Conservation (phyloP, 2,797 vertebrate species). For the Coregonus suidteri region DNA sequence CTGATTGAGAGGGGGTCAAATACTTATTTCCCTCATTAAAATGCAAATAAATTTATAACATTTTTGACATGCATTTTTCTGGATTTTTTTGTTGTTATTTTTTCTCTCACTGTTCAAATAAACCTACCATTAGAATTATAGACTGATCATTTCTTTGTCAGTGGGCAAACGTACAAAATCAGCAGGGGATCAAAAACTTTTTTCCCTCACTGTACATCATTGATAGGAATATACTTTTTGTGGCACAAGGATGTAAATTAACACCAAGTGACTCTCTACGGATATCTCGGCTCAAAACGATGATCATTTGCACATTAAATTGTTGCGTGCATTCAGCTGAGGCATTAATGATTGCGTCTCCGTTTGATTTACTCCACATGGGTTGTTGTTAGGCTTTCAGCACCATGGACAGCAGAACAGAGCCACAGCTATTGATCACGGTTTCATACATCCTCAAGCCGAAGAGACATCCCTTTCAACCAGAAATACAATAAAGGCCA, state of each 20-base stretch:
- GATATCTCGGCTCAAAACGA: neutral
- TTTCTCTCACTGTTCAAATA: too few species aligned
- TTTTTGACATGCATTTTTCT: too few species aligned
- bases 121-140: too few species aligned
- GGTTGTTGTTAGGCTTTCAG: conserved; percentile 65
- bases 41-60: too few species aligned
- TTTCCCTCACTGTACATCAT: too few species aligned
- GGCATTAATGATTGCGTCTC: conserved; percentile 40
- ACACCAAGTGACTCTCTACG: neutral
- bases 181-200: too few species aligned
- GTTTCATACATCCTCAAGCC: conserved; percentile 33
- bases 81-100: too few species aligned
- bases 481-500: conserved; percentile 36
- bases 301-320: conserved; percentile 19
- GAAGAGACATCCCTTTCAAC: conserved; percentile 36
- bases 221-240: neutral
- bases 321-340: conserved; percentile 21
- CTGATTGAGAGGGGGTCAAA: too few species aligned
- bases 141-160: too few species aligned
- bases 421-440: conserved; percentile 48
- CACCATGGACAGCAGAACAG: conserved; percentile 65
- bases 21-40: too few species aligned
- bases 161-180: too few species aligned
- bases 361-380: conserved; percentile 46
- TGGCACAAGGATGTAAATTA: neutral